These are phyloP conservation scores for Cephalotes varians DNA, from an alignment of 2,888 invertebrate species.

Conservation along the genomic window DNA sequence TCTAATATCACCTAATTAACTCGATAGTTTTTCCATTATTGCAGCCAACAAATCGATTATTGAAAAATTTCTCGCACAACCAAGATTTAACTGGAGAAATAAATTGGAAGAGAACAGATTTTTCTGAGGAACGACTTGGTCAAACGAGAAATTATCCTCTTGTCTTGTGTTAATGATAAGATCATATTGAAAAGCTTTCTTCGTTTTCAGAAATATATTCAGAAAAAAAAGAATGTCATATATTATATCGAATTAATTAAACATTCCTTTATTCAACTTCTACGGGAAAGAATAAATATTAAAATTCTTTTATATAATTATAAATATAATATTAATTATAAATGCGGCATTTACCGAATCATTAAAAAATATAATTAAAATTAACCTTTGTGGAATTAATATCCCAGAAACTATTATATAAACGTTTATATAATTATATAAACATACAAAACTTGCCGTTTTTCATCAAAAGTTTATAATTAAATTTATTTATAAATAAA, in stretches of 20 bases:
- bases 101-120: constrained; percentile 28
- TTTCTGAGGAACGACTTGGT: constrained; percentile 47
- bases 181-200: not conserved
- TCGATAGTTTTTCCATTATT: constrained; percentile 61
- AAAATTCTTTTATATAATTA: not conserved
- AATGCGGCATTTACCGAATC: not conserved
- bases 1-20: constrained; percentile 60
- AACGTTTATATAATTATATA: too few species aligned
- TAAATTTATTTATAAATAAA: too few species aligned
- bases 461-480: not conserved
- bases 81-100: constrained; percentile 25
- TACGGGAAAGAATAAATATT: not conserved
- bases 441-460: not conserved
- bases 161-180: constrained; percentile 28
- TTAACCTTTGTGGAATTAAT: not conserved
- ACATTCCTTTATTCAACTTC: not conserved
- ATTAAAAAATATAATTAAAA: not conserved
- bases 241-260: not conserved
- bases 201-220: too few species aligned
- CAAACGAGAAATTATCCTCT: constrained; percentile 40
- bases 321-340: not conserved
- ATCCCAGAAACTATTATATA: not conserved
- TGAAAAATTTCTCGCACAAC: constrained; percentile 48
- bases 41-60: constrained; percentile 64
- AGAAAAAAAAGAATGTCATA: not conserved